Evolutionary conservation across 2,113 vertebrate genomes (phyloP), one percentile per base, ranked within the genome.

Genomic region (Callipepla squamata): DNA sequence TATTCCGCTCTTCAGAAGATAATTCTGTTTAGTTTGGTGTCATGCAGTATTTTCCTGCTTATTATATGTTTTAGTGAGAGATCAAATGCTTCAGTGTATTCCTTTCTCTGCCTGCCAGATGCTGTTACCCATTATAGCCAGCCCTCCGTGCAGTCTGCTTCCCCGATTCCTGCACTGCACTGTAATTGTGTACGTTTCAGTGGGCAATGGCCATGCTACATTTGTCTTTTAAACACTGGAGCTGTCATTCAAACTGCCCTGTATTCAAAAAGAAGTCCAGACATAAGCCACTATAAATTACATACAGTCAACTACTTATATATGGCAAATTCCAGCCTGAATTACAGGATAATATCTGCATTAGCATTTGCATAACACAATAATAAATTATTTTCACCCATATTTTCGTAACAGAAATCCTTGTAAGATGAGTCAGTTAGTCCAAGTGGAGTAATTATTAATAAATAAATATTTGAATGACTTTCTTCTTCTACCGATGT

Each of bases 1-100:
- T 76, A 5, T 48, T 76, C 59, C 50, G 66, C 67, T 69, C 38
- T 92, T 91, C 63, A 83, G 77, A 93, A 83, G 20, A 70, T 72
- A 68, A 82, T 55, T 87, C 13, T 58, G 32, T 92, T 93, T 89
- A 68, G 22, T 61, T 95, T 86, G 94, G 76, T 94, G 65, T 44
- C 84, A 44, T 32, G 36, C 62, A 82, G 50, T 63, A 22, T 82
- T 86, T 92, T 85, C 51, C 26, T 21, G 73, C 62, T 94, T 74
- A 90, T 89, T 91, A 86, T 48, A 93, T 0, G 5, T 47, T 95
- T 94, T 93, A 85, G 32, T 95, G 91, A 95, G 70, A 94, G 68
- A 85, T 85, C 36, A 90, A 77, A 78, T 86, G 57, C 48, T 92
- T 67, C 66, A 80, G 61, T 40, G 51, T 28, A 69, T 66, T 45